Evolutionary conservation across 1,140 invertebrate species (phyloP), one percentile per base, ranked within the genome.

Genomic region (Zaprionus gabonicus): DNA sequence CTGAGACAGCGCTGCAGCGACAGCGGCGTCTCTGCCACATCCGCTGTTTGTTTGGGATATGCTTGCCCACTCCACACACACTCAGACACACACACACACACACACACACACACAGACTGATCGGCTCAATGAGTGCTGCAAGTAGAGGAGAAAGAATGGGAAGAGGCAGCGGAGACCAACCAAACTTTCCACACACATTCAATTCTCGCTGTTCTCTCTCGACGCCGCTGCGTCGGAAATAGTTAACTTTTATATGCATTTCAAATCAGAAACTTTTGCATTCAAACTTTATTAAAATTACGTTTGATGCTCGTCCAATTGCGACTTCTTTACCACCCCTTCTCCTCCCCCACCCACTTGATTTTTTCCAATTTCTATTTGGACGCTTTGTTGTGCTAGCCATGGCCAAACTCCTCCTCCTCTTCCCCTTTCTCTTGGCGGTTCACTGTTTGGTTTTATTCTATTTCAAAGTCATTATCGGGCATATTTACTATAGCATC

Each of bases 241-340:
- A 88, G 84, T 87, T 88, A 87, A 87, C 84, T 87, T 88, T 88
- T 88, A 87, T 87, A 80, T 82, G 84, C 84, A 87, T 87, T 87
- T 87, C 84, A 87, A 87, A 87, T 88, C 84, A 78, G 53, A 88
- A 87, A 88, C 81, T 87, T 87, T 87, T 84, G 69, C 84, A 88
- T 87, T 87, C 78, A 87, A 87, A 87, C 84, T 87, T 87, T 87
- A 87, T 88, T 88, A 87, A 87, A 87, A 87, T 88, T 88, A 73
- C 74, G 78, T 77, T 88, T 80, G 82, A 82, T 83, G 84, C 55
- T 70, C 71, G 71, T 68, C 72, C 65, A 74, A 79, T 79, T 72
- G 65, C 76, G 57, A 68, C 55, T 23, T 60, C 49, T 49, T 20
- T 23, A 23, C 23, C 1, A 23, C 13, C 49, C 7, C 15, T 13